These are phyloP conservation scores for Phoeniculus purpureus DNA, from an alignment of 2,797 vertebrate genomes.

Conservation along the genomic window DNA sequence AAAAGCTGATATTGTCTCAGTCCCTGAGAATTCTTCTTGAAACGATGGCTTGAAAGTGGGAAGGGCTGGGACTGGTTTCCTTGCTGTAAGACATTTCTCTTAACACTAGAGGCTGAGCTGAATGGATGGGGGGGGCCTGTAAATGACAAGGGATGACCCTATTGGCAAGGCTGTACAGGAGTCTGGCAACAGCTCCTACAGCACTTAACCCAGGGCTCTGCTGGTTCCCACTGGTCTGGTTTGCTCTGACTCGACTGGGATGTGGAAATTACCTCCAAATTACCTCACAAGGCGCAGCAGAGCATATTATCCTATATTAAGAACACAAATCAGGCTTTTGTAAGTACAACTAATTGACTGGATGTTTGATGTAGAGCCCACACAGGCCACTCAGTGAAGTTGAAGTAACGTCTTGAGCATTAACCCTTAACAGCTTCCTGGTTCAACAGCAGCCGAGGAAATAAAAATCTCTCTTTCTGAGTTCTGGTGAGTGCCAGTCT, in stretches of 20 bases:
- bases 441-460: not conserved
- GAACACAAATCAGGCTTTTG: not conserved
- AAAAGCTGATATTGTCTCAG: not conserved
- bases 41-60: not conserved
- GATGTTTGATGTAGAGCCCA: not conserved
- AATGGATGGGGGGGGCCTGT: not conserved
- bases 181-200: not conserved
- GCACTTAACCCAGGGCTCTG: not conserved
- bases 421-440: not conserved
- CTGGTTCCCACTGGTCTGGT: not conserved
- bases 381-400: not conserved
- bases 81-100: not conserved
- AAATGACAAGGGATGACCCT: not conserved
- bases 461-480: not conserved
- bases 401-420: not conserved
- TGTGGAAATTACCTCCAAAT: not conserved
- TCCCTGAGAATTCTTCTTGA: not conserved
- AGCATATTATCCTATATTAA: not conserved
- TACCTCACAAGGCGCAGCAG: not conserved
- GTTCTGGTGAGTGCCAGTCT: not conserved
- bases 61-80: not conserved
- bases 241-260: not conserved
- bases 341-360: not conserved
- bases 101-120: not conserved
- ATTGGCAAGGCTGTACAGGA: not conserved